phyloP scores from a whole-genome alignment of 2,113 vertebrate genomes.

The Petroica traversi region DNA sequence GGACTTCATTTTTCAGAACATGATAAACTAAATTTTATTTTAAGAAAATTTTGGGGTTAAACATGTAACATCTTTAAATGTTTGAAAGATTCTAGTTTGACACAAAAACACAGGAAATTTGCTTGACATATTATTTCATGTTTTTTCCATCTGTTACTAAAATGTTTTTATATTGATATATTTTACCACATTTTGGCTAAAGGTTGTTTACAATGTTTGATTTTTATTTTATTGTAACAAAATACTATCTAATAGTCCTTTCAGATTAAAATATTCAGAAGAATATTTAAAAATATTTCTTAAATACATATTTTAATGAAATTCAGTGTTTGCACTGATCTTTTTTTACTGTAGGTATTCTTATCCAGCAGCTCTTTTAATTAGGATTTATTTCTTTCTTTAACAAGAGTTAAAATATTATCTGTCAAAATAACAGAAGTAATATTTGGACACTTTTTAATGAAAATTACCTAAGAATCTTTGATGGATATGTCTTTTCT shows the following conservation, averaged over 20 bases:
- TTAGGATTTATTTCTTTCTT: not conserved
- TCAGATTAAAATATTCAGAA: not conserved
- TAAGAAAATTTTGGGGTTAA: not conserved
- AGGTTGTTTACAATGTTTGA: not conserved
- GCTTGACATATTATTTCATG: not conserved
- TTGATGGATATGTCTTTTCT: not conserved
- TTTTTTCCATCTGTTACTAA: not conserved
- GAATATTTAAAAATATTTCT: not conserved
- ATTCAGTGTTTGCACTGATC: not conserved
- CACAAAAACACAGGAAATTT: not conserved
- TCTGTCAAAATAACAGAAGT: not conserved
- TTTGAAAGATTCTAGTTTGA: not conserved
- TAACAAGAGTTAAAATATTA: not conserved
- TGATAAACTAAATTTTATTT: not conserved
- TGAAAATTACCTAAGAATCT: not conserved
- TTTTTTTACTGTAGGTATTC: not conserved
- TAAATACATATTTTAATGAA: not conserved
- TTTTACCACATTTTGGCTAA: not conserved
- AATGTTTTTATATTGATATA: not conserved
- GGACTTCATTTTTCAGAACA: not conserved
- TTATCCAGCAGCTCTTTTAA: not conserved
- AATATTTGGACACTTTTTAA: not conserved
- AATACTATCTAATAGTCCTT: not conserved
- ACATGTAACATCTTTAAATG: not conserved
- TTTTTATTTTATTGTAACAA: not conserved